Evolutionary conservation across 2,888 invertebrate genomes (phyloP).

Genomic region (Lithophane socia): DNA sequence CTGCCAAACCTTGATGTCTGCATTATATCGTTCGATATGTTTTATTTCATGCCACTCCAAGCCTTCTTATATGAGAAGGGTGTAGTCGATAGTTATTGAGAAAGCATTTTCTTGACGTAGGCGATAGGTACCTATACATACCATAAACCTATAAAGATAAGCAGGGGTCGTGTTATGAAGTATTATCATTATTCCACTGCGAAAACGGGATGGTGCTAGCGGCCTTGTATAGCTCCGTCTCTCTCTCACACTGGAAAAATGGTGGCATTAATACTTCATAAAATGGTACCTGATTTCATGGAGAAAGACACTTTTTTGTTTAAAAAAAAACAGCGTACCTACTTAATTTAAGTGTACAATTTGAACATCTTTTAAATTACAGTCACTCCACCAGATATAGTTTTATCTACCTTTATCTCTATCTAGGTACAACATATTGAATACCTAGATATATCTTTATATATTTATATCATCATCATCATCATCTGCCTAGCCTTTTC

Average conservation of each 20-base stretch:
- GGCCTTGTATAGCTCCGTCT: no score
- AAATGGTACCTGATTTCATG: no score
- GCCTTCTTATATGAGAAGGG: conserved; percentile 26
- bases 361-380: neutral
- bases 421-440: neutral
- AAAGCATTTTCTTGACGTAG: neutral
- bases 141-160: neutral
- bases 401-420: neutral
- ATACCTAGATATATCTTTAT: no score
- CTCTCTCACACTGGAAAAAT: no score
- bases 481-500: no score
- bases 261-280: no score
- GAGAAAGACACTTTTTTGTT: accelerated
- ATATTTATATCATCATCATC: no score
- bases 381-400: neutral
- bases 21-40: conserved; percentile 56
- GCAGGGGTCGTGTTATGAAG: no score
- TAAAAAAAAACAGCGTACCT: neutral
- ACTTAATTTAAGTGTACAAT: neutral
- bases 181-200: no score
- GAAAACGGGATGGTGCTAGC: no score
- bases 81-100: conserved; percentile 26
- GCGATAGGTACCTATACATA: neutral
- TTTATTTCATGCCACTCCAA: conserved; percentile 45
- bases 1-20: conserved; percentile 51